Evolutionary conservation across 2,797 vertebrate species (phyloP).

Genomic region (Micropoecilia bifurca): DNA sequence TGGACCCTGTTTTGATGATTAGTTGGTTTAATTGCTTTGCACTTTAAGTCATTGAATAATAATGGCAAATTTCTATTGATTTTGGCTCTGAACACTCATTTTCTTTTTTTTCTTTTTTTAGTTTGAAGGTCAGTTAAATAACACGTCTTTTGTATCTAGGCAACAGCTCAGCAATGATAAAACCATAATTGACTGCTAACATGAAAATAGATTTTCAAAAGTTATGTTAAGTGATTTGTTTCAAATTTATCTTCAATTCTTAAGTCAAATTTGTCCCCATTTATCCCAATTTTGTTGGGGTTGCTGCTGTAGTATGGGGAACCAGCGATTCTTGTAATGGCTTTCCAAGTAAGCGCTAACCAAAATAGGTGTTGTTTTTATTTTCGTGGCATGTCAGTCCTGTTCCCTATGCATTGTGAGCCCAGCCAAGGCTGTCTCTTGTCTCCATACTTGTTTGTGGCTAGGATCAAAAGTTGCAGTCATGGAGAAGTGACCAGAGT

Average conservation of each 20-base stretch:
- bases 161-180: slow-evolving; percentile 55
- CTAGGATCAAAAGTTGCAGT: background rate
- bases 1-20: background rate
- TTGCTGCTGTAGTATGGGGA: background rate
- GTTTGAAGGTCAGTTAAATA: slow-evolving; percentile 65
- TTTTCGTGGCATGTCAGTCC: background rate
- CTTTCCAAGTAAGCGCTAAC: background rate
- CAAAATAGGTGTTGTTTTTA: background rate
- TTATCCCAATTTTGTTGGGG: background rate
- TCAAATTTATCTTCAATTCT: background rate
- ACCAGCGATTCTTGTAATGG: background rate
- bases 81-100: slow-evolving; percentile 6
- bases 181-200: slow-evolving; percentile 29
- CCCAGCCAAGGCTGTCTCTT: background rate
- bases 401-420: background rate
- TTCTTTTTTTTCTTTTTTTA: slow-evolving; percentile 3
- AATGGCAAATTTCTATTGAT: slow-evolving; percentile 10
- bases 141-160: slow-evolving; percentile 57
- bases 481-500: background rate
- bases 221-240: background rate
- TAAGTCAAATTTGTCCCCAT: background rate
- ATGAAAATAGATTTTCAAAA: slow-evolving; percentile 23
- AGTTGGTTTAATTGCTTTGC: slow-evolving; percentile 28
- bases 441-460: background rate
- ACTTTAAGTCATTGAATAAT: slow-evolving; percentile 11